Evolutionary conservation across 2,797 vertebrate species (phyloP), one percentile per base, ranked within the genome.

Genomic region (Sitta carolinensis): DNA sequence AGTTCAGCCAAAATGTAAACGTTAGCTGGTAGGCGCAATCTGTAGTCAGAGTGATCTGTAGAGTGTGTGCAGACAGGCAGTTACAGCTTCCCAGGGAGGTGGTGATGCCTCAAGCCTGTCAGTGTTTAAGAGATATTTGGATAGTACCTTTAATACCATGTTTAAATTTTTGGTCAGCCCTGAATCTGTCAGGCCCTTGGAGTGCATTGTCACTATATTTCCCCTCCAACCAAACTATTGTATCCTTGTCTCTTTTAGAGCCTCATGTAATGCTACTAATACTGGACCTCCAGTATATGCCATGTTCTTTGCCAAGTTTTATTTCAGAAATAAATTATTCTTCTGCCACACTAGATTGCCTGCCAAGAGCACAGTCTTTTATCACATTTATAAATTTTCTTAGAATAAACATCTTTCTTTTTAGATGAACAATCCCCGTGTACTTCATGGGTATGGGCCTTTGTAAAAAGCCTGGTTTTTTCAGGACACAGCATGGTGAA

Each of bases 31-130:
- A 5, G 5, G 2, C 32, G 52, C 42, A 48, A 16, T 42, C 15
- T 54, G 34, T 13, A 47, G 25, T n/a, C 34, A 48, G 5, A 38
- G 17, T 51, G n/a, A 38, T 32, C 26, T 67, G 15, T 14, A 15
- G 25, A 25, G 21, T 22, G 14, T 40, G 34, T 55, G 42, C 12
- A 68, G 32, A 16, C 6, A 54, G 23, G 27, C 18, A 78, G 26
- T 26, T 74, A 36, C 29, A 54, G 22, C 45, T 68, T 40, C 50
- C n/a, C 47, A 10, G 11, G 18, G 13, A 81, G 13, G 26, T 36
- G 19, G 14, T 30, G 0, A 20, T 47, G 27, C 8, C 26, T 30
- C 26, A 58, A 20, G 14, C 7, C 3, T 38, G 8, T 42, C 62
- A 42, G 34, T 61, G 30, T 74, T 67, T 36, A 32, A 42, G 34